Evolutionary conservation across 30 jellyfish, hydroid and myxozoan genomes (phyloP).

Genomic region (Phacellophora camtschatica): DNA sequence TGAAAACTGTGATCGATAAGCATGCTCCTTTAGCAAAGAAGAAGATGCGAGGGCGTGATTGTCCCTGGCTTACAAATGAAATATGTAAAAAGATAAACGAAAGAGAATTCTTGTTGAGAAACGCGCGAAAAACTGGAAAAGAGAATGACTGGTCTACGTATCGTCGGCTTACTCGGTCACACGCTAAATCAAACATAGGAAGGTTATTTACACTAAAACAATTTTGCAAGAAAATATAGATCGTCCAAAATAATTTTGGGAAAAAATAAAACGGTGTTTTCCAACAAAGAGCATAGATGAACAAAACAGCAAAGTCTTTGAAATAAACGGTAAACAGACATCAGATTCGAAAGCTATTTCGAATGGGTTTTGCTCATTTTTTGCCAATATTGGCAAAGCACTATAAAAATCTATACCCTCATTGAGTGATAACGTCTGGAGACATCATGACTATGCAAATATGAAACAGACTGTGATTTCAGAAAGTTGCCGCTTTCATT

Average conservation of each 20-base stretch:
- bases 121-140: constrained; percentile 31
- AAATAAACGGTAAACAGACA: constrained; percentile 27
- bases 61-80: constrained; percentile 44
- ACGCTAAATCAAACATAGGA: background rate
- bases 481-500: constrained; percentile 22
- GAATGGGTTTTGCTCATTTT: constrained; percentile 6
- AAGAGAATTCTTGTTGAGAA: constrained; percentile 37
- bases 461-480: constrained; percentile 22
- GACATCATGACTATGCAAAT: constrained; percentile 24
- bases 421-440: constrained; percentile 30
- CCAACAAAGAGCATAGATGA: too few species aligned
- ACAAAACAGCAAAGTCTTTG: constrained; percentile 24
- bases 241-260: constrained; percentile 36
- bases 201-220: constrained; percentile 19
- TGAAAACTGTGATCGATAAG: constrained; percentile 26
- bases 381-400: constrained; percentile 48
- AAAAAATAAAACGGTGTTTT: background rate
- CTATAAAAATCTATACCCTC: constrained; percentile 37
- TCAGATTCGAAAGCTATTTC: constrained; percentile 18
- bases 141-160: constrained; percentile 43
- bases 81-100: constrained; percentile 26
- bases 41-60: constrained; percentile 23
- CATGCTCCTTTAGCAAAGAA: constrained; percentile 33
- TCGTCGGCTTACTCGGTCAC: constrained; percentile 21
- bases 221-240: constrained; percentile 1